Conservation (phyloP, 2,888 invertebrate genomes). For the Volucella bombylans region DNA sequence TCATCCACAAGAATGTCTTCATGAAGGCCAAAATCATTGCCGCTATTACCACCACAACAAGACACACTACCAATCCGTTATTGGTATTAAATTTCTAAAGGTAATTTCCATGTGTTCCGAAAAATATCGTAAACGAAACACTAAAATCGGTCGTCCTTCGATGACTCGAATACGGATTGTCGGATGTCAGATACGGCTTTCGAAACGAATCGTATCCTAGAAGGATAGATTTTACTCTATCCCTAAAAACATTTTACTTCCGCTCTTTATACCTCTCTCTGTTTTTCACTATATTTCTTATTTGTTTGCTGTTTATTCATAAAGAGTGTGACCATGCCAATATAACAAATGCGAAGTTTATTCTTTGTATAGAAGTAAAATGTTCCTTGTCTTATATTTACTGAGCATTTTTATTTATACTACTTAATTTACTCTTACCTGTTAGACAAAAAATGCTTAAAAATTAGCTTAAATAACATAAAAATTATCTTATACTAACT, state of each 20-base stretch:
- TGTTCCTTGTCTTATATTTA: no score
- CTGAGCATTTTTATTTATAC: no score
- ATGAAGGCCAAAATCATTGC: slow-evolving; percentile 55
- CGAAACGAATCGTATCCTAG: no score
- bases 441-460: no score
- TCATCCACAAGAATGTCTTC: slow-evolving; percentile 51
- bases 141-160: slow-evolving; percentile 47
- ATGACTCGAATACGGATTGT: slow-evolving; percentile 11
- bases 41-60: slow-evolving; percentile 18
- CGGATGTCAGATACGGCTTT: background rate
- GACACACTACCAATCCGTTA: slow-evolving; percentile 12
- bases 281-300: background rate
- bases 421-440: no score
- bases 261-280: background rate
- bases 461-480: no score
- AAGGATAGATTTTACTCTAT: no score
- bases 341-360: no score
- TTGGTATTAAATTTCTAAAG: slow-evolving; percentile 11
- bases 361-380: no score
- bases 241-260: background rate
- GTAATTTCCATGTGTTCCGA: slow-evolving; percentile 43
- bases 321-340: no score
- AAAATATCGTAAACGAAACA: slow-evolving; percentile 48
- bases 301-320: no score
- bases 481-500: no score